Base-by-base conservation (phyloP, 2,113 vertebrate species). In the Oncorhynchus keta region DNA sequence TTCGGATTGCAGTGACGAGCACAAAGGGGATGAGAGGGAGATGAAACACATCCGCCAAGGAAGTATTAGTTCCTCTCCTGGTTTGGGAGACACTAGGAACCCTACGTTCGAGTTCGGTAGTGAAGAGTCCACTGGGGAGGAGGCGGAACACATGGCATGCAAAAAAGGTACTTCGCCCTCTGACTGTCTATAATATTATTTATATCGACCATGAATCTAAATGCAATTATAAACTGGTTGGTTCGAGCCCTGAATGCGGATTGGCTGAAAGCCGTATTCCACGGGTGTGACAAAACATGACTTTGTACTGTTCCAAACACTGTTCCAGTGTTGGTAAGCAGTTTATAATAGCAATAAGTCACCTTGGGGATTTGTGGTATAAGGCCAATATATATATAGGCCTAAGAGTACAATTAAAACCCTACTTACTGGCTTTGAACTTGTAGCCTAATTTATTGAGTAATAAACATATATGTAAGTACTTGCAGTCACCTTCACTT, bases 71-170 rank as follows among this genome's bases (percentile, higher is more conserved):
- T 62, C 59, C 59, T n/a, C 20, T 16, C 59, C 59, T 2, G 59
- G n/a, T 7, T 62, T 16, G 51, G 51, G 16, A 14, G 14, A 55
- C 32, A 12, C 3, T 12, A 73, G 74, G 74, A 75, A 57, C 11
- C 7, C 69, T 24, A 74, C 68, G 75, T 13, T 74, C 14, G 45
- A 87, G 3, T 71, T 70, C 35, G 75, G 49, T 71, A 79, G 74
- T 5, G 85, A 86, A 22, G 85, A 89, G 64, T 72, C 78, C 20
- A 79, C 84, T 14, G 80, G 71, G 69, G 84, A 84, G 71, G 89
- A 90, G 32, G 65, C 78, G 0, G 77, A 85, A 6, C 74, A 70
- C 68, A 62, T 39, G 49, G 80, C 72, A 57, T 74, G 48, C 57
- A 72, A 55, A 81, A 75, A 82, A 77, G 86, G 92, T 92, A 61